Evolutionary conservation across 2,888 invertebrate genomes (phyloP), one percentile per base, ranked within the genome.

Genomic region (Torymus tubicola): DNA sequence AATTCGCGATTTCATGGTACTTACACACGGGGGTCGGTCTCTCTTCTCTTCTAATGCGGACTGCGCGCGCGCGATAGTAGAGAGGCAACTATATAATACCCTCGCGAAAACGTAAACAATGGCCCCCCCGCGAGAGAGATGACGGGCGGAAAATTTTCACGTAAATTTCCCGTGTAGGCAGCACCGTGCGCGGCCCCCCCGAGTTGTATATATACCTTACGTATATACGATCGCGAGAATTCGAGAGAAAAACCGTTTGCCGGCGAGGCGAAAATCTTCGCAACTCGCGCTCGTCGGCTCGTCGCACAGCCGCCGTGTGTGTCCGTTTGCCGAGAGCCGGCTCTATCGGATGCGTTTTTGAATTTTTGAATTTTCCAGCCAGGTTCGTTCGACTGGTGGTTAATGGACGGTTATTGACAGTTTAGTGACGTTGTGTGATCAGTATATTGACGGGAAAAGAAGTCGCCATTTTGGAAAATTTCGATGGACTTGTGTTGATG

Each of bases 301-400:
- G 55, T 31, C 16, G 65, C n/a, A 18, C 8, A 50, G 67, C 68
- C 18, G 42, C 5, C 42, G 5, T 42, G 8, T 42, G 42, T 42
- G 42, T 42, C 42, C 8, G 8, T 42, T 42, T 42, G 42, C 52
- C 55, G 50, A 74, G 68, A 53, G 64, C 57, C 74, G 72, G 67
- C 72, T 77, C 18, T 42, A n/a, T 8, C 10, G 42, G 42, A 42
- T 42, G n/a, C 13, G 61, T 18, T 77, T 77, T 76, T 70, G 16
- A 74, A 78, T 70, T 74, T 74, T 81, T 65, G 74, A 75, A 74
- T 74, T 78, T 81, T 72, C 42, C 52, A 55, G 13, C 14, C 16
- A 53, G 8, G 42, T 55, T 73, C 63, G 14, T 24, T 57, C 42
- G 42, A 42, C 42, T 42, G 10, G 8, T 42, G 42, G 42, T 42